Evolutionary conservation across 2,888 invertebrate species (phyloP), one percentile per base, ranked within the genome.

Genomic region (Mesorhabditis belari): DNA sequence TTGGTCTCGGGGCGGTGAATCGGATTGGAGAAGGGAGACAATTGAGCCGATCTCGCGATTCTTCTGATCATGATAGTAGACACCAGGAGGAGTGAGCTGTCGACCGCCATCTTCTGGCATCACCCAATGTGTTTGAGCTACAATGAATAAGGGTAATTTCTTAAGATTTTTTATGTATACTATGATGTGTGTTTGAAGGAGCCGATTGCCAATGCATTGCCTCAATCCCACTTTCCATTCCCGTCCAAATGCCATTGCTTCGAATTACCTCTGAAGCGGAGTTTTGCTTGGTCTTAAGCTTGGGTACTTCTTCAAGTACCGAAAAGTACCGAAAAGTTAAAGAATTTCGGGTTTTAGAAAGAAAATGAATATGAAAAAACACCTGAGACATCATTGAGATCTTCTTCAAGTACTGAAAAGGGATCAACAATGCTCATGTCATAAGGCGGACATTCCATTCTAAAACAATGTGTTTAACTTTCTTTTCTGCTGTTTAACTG

Each of bases 21-120:
- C 60, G 3, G 62, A 62, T 57, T 71, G 71, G 19, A 71, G 67
- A 29, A 72, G 59, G n/a, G 65, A 64, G 25, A 72, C 67, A 49
- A 71, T 69, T 4, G 72, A 67, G 21, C 65, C 65, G 28, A 71
- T 70, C 54, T 69, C 64, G 21, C 17, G 6, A 6, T 6, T 35
- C 17, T 35, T 35, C 17, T 35, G 35, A 6, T 35, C 35, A 12
- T 35, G 9, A 35, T 35, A 35, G 35, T 35, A 35, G 35, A 35
- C 35, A 35, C 35, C 35, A 35, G 35, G 35, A 17, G 35, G 35
- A 12, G 35, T 35, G 35, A 35, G 35, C 17, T 35, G 35, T 35
- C 35, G 35, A 35, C 6, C 6, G 35, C 35, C 35, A 6, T 35
- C 35, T 12, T 6, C 9, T 35, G 35, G 35, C 9, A 17, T 17